A percentile compares a stretch with the other conserved stretches of the same genome.
phyloP scores from a whole-genome alignment of 1,140 invertebrate genomes.

The Lysiphlebus fabarum region DNA sequence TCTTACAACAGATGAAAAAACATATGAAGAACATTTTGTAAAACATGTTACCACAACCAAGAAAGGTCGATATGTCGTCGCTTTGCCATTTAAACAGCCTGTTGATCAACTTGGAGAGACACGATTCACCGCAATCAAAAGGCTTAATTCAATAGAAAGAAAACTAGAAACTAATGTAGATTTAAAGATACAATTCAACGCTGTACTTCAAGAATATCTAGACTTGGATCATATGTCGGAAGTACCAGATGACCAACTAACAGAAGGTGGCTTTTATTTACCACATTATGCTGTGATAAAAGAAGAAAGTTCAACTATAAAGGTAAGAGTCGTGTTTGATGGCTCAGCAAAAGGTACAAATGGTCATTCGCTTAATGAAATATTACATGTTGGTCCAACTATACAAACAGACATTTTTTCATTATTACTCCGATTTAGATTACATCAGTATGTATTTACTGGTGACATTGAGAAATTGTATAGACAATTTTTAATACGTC shows the following conservation, averaged over 20 bases:
- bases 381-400: slow-evolving; percentile 31
- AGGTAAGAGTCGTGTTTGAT: slow-evolving; percentile 21
- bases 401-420: slow-evolving; percentile 37
- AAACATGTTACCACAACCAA: too few species aligned
- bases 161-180: slow-evolving; percentile 19
- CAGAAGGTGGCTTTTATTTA: slow-evolving; percentile 18
- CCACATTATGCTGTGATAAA: slow-evolving; percentile 24
- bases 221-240: slow-evolving; percentile 31
- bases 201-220: slow-evolving; percentile 32
- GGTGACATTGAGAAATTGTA: slow-evolving; percentile 51
- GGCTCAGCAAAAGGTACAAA: slow-evolving; percentile 11
- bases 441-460: slow-evolving; percentile 33
- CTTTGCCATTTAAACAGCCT: too few species aligned
- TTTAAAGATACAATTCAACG: slow-evolving; percentile 19
- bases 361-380: slow-evolving; percentile 36
- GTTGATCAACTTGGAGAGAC: slow-evolving; percentile 10
- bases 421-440: slow-evolving; percentile 36
- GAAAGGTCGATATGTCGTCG: too few species aligned
- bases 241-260: background rate
- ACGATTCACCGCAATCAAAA: slow-evolving; percentile 9
- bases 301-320: slow-evolving; percentile 18
- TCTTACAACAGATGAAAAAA: too few species aligned
- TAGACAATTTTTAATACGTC: slow-evolving; percentile 35
- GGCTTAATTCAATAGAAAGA: slow-evolving; percentile 18
- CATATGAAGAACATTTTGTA: too few species aligned